These are phyloP conservation scores for Lacerta bilineata DNA, from an alignment of 2,797 vertebrate genomes.

Conservation along the genomic window DNA sequence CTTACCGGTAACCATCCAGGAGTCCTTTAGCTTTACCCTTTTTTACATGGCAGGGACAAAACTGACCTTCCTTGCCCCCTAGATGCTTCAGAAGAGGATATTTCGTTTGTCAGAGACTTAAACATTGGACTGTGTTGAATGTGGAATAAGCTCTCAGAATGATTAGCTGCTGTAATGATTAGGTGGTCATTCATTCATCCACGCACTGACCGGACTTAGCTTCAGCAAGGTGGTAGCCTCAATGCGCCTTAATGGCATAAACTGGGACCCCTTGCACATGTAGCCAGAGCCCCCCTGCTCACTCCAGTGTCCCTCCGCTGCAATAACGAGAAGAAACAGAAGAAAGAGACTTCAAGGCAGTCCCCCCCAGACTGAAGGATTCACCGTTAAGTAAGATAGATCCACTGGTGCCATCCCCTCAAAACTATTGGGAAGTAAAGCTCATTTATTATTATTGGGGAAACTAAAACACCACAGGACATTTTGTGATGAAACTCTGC, in stretches of 20 bases:
- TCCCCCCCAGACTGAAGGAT: neutral
- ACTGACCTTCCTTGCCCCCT: neutral
- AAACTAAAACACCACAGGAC: neutral
- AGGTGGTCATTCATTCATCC: no score
- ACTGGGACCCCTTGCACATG: no score
- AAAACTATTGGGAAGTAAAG: neutral
- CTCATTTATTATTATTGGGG: neutral
- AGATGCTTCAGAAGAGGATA: neutral
- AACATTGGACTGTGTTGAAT: neutral
- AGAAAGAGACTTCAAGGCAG: neutral
- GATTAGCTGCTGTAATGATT: neutral
- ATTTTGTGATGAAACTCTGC: conserved; percentile 8
- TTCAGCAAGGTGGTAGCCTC: no score
- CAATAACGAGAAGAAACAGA: neutral
- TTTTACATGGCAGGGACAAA: neutral
- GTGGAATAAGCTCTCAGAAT: neutral
- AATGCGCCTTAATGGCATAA: no score
- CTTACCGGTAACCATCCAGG: no score
- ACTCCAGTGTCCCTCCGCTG: neutral
- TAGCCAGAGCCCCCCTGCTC: neutral
- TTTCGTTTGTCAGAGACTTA: neutral
- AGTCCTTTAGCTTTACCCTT: no score
- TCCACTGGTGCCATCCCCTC: neutral
- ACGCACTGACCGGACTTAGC: no score
- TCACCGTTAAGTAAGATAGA: neutral